Evolutionary conservation across 2,888 invertebrate species (phyloP).

Genomic region (Meiosimyza platycephala): DNA sequence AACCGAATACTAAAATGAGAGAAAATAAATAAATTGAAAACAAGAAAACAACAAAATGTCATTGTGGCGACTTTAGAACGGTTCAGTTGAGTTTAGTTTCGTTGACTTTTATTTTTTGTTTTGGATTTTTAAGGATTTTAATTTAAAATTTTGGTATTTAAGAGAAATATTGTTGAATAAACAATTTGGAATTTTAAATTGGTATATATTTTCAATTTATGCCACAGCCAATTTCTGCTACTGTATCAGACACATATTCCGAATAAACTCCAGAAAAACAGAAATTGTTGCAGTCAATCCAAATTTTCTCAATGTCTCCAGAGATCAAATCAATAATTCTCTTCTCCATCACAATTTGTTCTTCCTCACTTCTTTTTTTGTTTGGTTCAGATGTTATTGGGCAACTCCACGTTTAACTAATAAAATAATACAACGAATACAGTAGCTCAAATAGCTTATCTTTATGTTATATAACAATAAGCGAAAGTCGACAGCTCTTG

Average conservation of each 20-base stretch:
- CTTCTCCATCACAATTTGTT: not conserved
- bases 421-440: too few relatives aligned
- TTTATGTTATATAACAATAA: too few relatives aligned
- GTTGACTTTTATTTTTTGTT: constrained; percentile 21
- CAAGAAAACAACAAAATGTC: constrained; percentile 16
- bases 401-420: too few relatives aligned
- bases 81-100: constrained; percentile 5
- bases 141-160: constrained; percentile 43
- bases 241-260: not conserved
- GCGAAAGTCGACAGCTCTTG: too few relatives aligned
- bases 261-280: constrained; percentile 5
- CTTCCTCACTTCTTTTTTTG: not conserved
- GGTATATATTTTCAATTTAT: not conserved
- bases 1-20: constrained; percentile 10
- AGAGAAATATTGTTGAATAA: constrained; percentile 37
- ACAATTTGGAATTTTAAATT: constrained; percentile 4
- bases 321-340: not conserved
- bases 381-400: too few relatives aligned
- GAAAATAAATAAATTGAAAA: not conserved
- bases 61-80: constrained; percentile 22
- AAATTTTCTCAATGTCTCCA: constrained; percentile 45
- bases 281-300: constrained; percentile 54
- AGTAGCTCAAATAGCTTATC: too few relatives aligned
- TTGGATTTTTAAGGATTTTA: constrained; percentile 15
- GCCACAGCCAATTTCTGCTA: not conserved